Base-by-base conservation (phyloP, 1,140 invertebrate species). In the Pantala flavescens region DNA sequence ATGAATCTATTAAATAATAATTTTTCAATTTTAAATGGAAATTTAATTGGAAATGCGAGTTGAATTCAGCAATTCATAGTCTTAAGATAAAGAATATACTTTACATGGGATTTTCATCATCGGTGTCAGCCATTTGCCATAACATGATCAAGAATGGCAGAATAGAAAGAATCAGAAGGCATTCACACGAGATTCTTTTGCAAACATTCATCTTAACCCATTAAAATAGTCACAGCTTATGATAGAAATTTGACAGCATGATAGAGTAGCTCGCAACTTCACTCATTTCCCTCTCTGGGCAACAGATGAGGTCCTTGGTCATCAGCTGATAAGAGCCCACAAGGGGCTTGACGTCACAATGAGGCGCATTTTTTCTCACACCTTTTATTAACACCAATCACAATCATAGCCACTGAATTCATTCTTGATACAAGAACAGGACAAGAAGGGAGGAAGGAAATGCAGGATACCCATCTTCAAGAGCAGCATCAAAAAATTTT, bases 391-490 rank as follows among this genome's bases (percentile, higher is more conserved):
- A 19, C 49, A 63, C 49, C 14, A 63, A 63, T 63, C 49, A 63
- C 49, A 63, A 63, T 19, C 49, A 63, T 63, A 63, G 14, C 49
- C 49, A 63, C n/a, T 63, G 49, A 63, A 63, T 63, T 63, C n/a
- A 63, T 63, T 63, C 49, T 63, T 63, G 49, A 63, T 63, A 63
- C 49, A 63, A 63, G 49, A 63, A 63, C 49, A 63, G 49, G 49
- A 63, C 49, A 63, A 63, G 49, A 19, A 63, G 49, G 49, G 28
- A 36, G 49, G 49, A 63, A 63, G 49, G 49, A 63, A 21, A 21
- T 16, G 49, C n/a, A 63, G 49, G 49, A 3, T 7, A 21, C 5
- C 49, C n/a, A 21, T 63, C 49, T 63, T 63, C 1, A 63, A 63
- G n/a, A 21, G 49, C n/a, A 63, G 49, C 49, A 63, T 63, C 49